Base-by-base conservation (phyloP, 2,888 invertebrate genomes). In the Drosophila hamatofila region DNA sequence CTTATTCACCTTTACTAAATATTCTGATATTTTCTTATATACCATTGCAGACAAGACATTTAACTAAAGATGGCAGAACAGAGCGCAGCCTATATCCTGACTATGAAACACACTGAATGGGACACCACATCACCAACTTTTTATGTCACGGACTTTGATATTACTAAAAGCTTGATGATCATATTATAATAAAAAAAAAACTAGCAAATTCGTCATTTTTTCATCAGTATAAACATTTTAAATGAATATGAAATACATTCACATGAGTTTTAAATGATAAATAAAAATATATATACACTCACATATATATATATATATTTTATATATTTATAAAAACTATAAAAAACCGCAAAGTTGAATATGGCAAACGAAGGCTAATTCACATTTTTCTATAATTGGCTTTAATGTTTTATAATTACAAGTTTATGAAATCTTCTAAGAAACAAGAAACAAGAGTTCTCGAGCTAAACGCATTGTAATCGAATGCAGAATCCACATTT, bases 291-390 rank as follows among this genome's bases (percentile, higher is more conserved):
- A 69, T 25, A 18, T n/a, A n/a, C n/a, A n/a, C n/a, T n/a, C 21
- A 52, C 27, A n/a, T 12, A 55, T 21, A 62, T 44, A 74, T 51
- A 71, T 83, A 83, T 84, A 84, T 84, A 86, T 89, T 85, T 89
- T 89, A 87, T 85, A 85, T 85, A 88, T 87, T 89, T 81, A 89
- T 82, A 86, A 89, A 84, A 76, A 87, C 69, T 89, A 82, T 75
- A 74, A 83, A 83, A 80, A 85, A 82, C 70, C 61, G 69, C 78
- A 79, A 63, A 76, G 72, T 74, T 73, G 75, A 81, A 83, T 75
- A 88, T 76, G 80, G 62, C 78, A 78, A 74, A 61, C 72, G 82
- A 80, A 79, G 66, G 80, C 73, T 75, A 69, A 81, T 85, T 75
- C 72, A 79, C 83, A 80, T 87, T 85, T 88, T 87, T 88, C 73